Percentiles rank a stretch among this genome's conserved stretches.
phyloP scores from a whole-genome alignment of 2,113 vertebrate species.

The Sus scrofa region DNA sequence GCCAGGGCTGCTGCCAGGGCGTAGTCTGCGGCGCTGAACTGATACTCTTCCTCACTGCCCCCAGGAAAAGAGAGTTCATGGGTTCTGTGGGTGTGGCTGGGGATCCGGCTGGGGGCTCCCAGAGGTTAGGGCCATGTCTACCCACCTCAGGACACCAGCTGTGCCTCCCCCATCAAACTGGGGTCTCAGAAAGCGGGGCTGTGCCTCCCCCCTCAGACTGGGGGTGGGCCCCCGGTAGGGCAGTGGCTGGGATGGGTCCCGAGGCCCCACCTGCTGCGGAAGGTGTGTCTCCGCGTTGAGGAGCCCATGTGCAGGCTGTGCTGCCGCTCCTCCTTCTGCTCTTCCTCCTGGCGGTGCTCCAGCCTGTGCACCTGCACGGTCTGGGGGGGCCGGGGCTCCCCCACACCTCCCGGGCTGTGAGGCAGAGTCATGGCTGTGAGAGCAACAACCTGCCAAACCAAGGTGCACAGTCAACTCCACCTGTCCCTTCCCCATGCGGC shows the following conservation, averaged over 20 bases:
- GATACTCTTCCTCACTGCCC: conserved; percentile 87
- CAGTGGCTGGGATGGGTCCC: fast-evolving
- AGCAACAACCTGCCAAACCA: conserved; percentile 2
- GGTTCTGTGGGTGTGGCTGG: not conserved
- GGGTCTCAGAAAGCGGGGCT: not conserved
- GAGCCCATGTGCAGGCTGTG: conserved; percentile 86
- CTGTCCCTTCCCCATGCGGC: fast-evolving
- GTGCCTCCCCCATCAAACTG: not conserved
- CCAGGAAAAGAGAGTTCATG: not conserved
- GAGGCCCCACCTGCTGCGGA: conserved; percentile 86
- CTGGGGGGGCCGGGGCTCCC: conserved; percentile 45
- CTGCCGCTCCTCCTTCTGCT: conserved; percentile 85
- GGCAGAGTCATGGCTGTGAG: conserved; percentile 73
- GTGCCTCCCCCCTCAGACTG: not conserved
- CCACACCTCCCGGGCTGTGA: not conserved
- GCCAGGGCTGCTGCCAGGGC: conserved; percentile 89
- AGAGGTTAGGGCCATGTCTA: too few species aligned
- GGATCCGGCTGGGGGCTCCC: not conserved
- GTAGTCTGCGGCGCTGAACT: conserved; percentile 84
- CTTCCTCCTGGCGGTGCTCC: conserved; percentile 85
- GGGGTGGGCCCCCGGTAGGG: not conserved
- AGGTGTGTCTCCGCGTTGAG: conserved; percentile 82
- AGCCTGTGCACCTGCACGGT: conserved; percentile 82
- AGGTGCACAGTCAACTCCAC: not conserved
- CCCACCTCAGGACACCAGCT: not conserved